These are phyloP conservation scores for Aplysia californica DNA, from an alignment of 1,140 invertebrate genomes.

Conservation along the genomic window DNA sequence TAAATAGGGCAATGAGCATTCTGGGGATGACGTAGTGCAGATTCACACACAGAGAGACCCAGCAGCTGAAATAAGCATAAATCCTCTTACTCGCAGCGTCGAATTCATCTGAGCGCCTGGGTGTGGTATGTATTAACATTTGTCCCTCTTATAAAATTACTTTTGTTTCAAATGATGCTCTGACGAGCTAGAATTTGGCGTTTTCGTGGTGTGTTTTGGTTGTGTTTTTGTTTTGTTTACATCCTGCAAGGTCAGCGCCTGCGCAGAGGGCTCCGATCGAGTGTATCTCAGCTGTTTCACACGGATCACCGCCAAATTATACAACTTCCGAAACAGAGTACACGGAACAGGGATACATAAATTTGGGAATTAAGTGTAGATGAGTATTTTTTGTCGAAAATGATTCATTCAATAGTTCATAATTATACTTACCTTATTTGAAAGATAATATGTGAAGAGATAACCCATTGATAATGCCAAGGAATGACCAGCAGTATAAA, in stretches of 20 bases:
- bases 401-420: too few species aligned
- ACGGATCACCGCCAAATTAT: not conserved
- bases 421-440: too few species aligned
- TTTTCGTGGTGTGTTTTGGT: not conserved
- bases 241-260: conserved; percentile 23
- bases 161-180: not conserved
- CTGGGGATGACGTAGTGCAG: conserved; percentile 20
- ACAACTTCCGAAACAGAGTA: not conserved
- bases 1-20: conserved; percentile 22
- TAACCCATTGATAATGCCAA: too few species aligned
- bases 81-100: not conserved
- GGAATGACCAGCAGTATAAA: too few species aligned
- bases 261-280: conserved; percentile 8
- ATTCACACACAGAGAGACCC: not conserved
- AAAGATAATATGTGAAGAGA: too few species aligned
- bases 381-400: too few species aligned
- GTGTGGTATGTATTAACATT: conserved; percentile 5
- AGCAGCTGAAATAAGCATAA: not conserved
- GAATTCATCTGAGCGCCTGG: not conserved
- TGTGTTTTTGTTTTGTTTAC: conserved; percentile 31
- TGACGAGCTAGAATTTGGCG: not conserved
- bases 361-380: not conserved
- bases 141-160: not conserved
- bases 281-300: conserved; percentile 22
- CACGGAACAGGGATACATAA: not conserved